Base-by-base conservation (phyloP, 2,888 invertebrate species). In the Prosopocoilus inquinatus region DNA sequence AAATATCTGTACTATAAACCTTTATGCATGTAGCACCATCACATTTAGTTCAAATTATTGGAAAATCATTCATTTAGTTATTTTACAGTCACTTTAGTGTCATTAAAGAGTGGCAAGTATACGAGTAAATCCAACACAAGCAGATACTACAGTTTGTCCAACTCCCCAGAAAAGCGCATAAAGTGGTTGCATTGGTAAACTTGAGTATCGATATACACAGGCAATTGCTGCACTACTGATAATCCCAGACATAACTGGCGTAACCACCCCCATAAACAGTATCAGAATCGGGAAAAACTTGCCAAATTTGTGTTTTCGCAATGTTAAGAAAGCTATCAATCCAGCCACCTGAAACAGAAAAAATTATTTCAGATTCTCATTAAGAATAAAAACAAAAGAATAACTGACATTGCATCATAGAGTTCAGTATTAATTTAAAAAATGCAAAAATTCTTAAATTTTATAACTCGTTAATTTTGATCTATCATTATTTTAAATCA, bases 101-200 rank as follows among this genome's bases (percentile, higher is more conserved):
- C 15, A 50, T 86, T 88, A 94, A 71, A 95, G 84, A 54, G 96
- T 96, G 50, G 96, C 96, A 69, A 96, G 81, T 67, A 96, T 93
- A 74, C 96, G 84, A 58, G 94, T 94, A 75, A 94, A 95, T 55
- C 96, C 96, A 69, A 96, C 87, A 66, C 93, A 90, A 62, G 91
- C 91, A 47, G 93, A 90, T 44, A 94, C 80, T 60, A 93, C 82
- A 51, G 96, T 96, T 79, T 96, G 96, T 61, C 95, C 96, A 50
- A 94, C 88, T 53, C 96, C 96, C 93, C 95, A 96, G 65, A 96
- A 84, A 79, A 96, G 85, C 50, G 96, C 95, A 77, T 95, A 93
- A 57, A 94, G 84, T 39, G 94, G 91, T 58, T 89, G 87, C 94
- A 96, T 94, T 68, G 88, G 86, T 73, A 93, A 83, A 75, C 88